Percentiles rank a stretch among this genome's conserved stretches.
phyloP scores from a whole-genome alignment of 2,888 invertebrate genomes.

The Lingula anatina region DNA sequence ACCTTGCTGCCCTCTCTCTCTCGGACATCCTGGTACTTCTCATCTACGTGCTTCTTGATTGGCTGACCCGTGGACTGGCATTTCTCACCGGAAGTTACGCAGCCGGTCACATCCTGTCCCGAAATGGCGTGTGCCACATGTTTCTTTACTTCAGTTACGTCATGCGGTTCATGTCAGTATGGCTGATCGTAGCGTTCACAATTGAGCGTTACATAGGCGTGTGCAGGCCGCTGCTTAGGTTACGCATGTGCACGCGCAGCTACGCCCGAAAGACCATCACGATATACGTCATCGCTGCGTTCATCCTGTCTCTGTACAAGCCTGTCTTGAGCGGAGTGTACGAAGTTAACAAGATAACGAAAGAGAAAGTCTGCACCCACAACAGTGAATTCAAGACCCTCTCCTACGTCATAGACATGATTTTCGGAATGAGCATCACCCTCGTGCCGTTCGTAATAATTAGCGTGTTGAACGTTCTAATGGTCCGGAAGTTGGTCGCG shows the following conservation, averaged over 20 bases:
- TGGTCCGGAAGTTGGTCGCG: slow-evolving; percentile 32
- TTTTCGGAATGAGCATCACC: slow-evolving; percentile 37
- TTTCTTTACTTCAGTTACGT: slow-evolving; percentile 64
- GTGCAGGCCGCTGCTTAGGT: slow-evolving; percentile 35
- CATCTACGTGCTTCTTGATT: slow-evolving; percentile 53
- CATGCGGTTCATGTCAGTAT: slow-evolving; percentile 41
- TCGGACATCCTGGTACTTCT: slow-evolving; percentile 67
- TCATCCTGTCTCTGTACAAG: slow-evolving; percentile 28
- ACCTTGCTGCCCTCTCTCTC: slow-evolving; percentile 74
- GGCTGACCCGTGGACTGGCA: slow-evolving; percentile 35
- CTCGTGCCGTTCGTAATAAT: slow-evolving; percentile 43
- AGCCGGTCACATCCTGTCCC: slow-evolving; percentile 19
- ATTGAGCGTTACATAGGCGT: slow-evolving; percentile 44
- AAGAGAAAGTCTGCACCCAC: slow-evolving; percentile 22
- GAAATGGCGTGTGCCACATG: slow-evolving; percentile 66
- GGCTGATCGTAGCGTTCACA: slow-evolving; percentile 42
- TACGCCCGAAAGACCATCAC: slow-evolving; percentile 29
- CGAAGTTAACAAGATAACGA: slow-evolving; percentile 8
- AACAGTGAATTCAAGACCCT: slow-evolving; percentile 17
- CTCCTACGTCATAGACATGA: slow-evolving; percentile 32
- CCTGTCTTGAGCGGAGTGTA: slow-evolving; percentile 27
- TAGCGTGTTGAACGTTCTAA: slow-evolving; percentile 34
- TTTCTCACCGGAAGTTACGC: slow-evolving; percentile 17
- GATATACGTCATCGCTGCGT: slow-evolving; percentile 19
- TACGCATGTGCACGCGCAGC: slow-evolving; percentile 30